These are phyloP conservation scores for Erebia ligea DNA, from an alignment of 2,888 invertebrate genomes.

Conservation along the genomic window DNA sequence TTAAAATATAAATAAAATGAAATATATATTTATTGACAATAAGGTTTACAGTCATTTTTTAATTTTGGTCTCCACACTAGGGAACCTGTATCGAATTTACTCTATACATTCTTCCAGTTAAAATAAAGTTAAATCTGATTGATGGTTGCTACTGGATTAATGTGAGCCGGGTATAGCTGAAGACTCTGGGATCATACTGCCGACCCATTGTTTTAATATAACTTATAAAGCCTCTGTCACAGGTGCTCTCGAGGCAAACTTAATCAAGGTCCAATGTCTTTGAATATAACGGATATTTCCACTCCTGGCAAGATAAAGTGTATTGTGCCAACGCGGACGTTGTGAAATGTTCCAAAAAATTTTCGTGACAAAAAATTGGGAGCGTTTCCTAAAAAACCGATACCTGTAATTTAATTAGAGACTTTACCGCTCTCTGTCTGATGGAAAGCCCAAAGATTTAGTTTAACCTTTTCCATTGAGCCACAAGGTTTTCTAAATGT, in stretches of 20 bases:
- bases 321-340: neutral
- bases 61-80: too few species aligned
- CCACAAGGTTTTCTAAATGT: neutral
- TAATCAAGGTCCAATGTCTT: constrained; percentile 35
- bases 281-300: constrained; percentile 37
- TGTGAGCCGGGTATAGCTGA: neutral
- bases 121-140: too few species aligned
- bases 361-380: neutral
- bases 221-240: constrained; percentile 37
- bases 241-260: constrained; percentile 36
- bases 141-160: neutral
- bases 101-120: too few species aligned
- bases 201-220: constrained; percentile 38
- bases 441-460: neutral
- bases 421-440: neutral
- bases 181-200: constrained; percentile 13
- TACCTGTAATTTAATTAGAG: neutral
- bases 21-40: too few species aligned
- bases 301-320: constrained; percentile 29
- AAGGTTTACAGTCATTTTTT: too few species aligned
- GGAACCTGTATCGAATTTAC: too few species aligned
- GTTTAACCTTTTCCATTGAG: neutral
- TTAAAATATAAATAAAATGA: too few species aligned
- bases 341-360: neutral
- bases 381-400: constrained; percentile 11